Conservation (phyloP, 2,113 vertebrate species). For the Puffinus mauretanicus region DNA sequence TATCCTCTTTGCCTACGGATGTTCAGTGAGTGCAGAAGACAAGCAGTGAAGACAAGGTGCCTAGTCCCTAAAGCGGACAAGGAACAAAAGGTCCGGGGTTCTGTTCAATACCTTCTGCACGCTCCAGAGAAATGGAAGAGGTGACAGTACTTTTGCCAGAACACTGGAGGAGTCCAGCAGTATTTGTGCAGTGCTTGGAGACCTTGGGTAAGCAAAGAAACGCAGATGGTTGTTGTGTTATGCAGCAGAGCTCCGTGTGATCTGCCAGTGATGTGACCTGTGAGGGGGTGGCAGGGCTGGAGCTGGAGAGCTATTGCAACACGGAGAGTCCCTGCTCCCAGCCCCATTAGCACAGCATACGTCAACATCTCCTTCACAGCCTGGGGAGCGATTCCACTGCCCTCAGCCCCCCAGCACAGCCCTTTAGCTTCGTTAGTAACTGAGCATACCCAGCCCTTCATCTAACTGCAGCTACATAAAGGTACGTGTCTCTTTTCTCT, state of each 20-base stretch:
- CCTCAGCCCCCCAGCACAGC: neutral
- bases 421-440: neutral
- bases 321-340: neutral
- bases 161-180: neutral
- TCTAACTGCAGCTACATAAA: neutral
- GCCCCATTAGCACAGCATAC: neutral
- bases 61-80: neutral
- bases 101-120: neutral
- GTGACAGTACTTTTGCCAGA: neutral
- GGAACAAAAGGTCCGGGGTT: neutral
- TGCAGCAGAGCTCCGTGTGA: neutral
- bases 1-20: neutral
- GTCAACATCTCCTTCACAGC: neutral
- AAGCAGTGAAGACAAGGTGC: neutral
- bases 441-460: neutral
- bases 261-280: neutral
- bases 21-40: neutral
- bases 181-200: neutral
- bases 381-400: neutral
- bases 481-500: neutral
- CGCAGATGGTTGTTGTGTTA: neutral
- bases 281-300: slow-evolving; percentile 11
- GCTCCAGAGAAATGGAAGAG: neutral
- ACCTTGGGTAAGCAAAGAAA: neutral
- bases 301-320: neutral